These are phyloP conservation scores for Cyclina sinensis DNA, from an alignment of 1,140 invertebrate genomes.

Conservation along the genomic window DNA sequence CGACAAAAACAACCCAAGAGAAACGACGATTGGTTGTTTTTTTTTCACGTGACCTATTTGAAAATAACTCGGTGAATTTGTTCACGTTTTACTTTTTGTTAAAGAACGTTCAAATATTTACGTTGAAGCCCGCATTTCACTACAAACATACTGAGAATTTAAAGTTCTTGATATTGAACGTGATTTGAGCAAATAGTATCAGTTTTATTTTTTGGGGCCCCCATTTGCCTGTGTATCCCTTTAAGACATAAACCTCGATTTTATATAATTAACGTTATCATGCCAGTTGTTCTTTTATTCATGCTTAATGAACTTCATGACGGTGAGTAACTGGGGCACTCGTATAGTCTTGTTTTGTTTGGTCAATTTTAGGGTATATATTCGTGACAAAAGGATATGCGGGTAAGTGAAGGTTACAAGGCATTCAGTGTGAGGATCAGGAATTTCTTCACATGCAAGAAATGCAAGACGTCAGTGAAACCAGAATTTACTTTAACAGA, in stretches of 20 bases:
- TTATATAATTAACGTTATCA: conserved; percentile 41
- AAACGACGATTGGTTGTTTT: no score
- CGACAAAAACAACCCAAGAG: no score
- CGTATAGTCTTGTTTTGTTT: conserved; percentile 26
- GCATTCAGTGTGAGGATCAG: neutral
- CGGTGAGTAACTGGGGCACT: neutral
- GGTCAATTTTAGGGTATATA: neutral
- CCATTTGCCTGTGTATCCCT: no score
- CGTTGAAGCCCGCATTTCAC: no score
- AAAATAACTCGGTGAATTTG: no score
- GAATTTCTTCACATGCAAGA: neutral
- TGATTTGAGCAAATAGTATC: no score
- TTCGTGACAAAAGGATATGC: neutral
- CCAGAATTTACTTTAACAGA: neutral
- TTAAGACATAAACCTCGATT: conserved; percentile 38
- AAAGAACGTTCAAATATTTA: no score
- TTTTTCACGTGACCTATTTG: no score
- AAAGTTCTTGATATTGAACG: no score
- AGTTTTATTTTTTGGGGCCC: no score
- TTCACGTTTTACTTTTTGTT: no score
- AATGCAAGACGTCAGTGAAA: neutral
- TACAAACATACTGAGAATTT: no score
- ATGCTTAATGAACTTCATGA: conserved; percentile 47
- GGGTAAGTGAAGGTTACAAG: neutral
- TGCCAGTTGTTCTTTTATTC: conserved; percentile 59